phyloP scores from a whole-genome alignment of 2,888 invertebrate genomes.

The Bombyx huttoni region DNA sequence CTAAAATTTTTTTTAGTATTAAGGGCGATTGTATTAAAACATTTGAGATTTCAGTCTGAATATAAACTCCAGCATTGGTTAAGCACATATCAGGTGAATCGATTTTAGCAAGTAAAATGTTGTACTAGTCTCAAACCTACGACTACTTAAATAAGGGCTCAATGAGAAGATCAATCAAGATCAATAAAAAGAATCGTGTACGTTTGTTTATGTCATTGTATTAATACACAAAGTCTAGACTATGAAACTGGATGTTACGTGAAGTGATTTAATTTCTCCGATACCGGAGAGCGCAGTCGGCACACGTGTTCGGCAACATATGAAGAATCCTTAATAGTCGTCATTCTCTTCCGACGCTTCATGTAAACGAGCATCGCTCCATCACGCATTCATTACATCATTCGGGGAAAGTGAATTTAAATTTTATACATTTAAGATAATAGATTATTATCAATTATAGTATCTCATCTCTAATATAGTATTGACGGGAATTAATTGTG shows the following conservation, averaged over 20 bases:
- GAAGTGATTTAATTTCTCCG: conserved; percentile 22
- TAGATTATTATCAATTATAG: not conserved
- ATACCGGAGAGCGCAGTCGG: conserved; percentile 14
- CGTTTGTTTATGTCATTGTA: not conserved
- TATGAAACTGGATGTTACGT: conserved; percentile 17
- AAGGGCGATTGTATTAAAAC: no score
- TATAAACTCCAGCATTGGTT: no score
- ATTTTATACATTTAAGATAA: not conserved
- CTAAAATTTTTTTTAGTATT: no score
- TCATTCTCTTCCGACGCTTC: conserved; percentile 35
- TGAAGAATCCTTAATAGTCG: conserved; percentile 41
- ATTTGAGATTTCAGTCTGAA: no score
- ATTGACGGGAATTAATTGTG: no score
- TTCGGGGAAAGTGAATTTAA: conserved; percentile 48
- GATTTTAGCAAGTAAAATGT: no score
- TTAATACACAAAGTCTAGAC: conserved; percentile 12
- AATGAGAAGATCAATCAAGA: no score
- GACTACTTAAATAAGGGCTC: no score
- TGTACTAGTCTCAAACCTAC: no score
- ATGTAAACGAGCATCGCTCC: conserved; percentile 47
- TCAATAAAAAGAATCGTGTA: no score
- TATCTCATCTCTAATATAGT: not conserved
- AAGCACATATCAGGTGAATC: no score
- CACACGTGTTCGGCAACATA: conserved; percentile 19
- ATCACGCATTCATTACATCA: conserved; percentile 48